Evolutionary conservation across 2,113 vertebrate species (phyloP).

Genomic region (sheep (Ovis aries)): DNA sequence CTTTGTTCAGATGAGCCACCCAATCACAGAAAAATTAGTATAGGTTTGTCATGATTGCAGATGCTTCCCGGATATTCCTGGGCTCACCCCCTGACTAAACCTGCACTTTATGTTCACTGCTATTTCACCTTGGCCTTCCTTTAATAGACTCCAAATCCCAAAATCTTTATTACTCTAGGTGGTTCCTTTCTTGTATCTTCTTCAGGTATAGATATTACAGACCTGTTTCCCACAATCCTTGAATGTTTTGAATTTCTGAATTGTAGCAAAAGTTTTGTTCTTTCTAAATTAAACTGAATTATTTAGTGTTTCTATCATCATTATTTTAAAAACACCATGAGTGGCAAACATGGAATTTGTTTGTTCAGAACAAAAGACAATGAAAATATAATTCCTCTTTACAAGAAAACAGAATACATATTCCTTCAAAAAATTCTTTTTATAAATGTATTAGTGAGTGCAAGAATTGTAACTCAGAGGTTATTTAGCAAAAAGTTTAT

Average conservation of each 20-base stretch:
- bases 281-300: conserved; percentile 4
- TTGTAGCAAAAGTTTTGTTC: background rate
- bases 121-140: background rate
- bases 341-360: background rate
- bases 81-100: background rate
- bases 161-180: background rate
- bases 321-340: background rate
- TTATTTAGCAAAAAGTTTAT: background rate
- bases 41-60: background rate
- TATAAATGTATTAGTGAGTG: background rate
- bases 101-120: background rate
- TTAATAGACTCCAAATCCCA: background rate
- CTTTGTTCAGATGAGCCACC: background rate
- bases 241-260: background rate
- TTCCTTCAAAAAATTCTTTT: background rate
- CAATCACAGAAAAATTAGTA: background rate
- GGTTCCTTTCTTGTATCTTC: background rate
- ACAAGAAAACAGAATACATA: background rate
- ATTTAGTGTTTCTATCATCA: conserved; percentile 16
- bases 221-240: background rate
- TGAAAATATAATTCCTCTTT: conserved; percentile 13
- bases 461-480: background rate
- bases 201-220: background rate
- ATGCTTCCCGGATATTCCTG: background rate
- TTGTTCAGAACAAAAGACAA: background rate